Conservation (phyloP, 2,888 invertebrate genomes). For the Callimorpha dominula region DNA sequence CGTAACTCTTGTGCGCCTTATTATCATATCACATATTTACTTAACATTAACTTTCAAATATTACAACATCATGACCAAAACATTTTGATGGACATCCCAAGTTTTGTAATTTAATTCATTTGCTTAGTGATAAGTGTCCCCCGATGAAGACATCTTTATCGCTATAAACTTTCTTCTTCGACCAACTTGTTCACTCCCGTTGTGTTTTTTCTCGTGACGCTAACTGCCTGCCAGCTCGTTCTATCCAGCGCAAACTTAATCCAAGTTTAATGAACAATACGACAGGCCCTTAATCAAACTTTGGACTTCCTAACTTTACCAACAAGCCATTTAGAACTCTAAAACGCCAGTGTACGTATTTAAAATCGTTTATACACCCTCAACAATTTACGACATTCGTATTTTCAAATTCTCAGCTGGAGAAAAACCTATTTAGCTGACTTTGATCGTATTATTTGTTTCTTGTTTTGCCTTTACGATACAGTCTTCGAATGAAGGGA, state of each 20-base stretch:
- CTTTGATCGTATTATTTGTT: slow-evolving; percentile 84
- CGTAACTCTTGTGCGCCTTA: background rate
- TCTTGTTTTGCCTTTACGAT: slow-evolving; percentile 74
- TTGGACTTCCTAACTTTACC: slow-evolving; percentile 74
- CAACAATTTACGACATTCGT: slow-evolving; percentile 51
- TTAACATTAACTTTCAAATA: background rate
- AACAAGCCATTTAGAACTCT: slow-evolving; percentile 56
- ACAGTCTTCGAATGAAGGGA: slow-evolving; percentile 55
- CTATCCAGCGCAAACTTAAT: slow-evolving; percentile 85
- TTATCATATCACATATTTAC: background rate
- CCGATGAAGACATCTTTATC: slow-evolving; percentile 62
- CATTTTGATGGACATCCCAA: slow-evolving; percentile 22
- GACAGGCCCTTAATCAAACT: slow-evolving; percentile 87
- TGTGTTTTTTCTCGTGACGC: slow-evolving; percentile 80
- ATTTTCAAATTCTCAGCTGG: slow-evolving; percentile 53
- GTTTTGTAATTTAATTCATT: slow-evolving; percentile 41
- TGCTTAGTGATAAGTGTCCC: slow-evolving; percentile 42
- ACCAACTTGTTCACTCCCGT: slow-evolving; percentile 65
- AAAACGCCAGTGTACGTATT: slow-evolving; percentile 34
- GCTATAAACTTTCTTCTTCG: slow-evolving; percentile 68
- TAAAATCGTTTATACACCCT: slow-evolving; percentile 45
- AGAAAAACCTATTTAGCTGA: slow-evolving; percentile 85
- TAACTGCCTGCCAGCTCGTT: slow-evolving; percentile 87
- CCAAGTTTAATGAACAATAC: slow-evolving; percentile 88
- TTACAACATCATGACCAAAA: background rate